Base-by-base conservation (phyloP, 2,797 vertebrate genomes). In the Epinephelus malabaricus region DNA sequence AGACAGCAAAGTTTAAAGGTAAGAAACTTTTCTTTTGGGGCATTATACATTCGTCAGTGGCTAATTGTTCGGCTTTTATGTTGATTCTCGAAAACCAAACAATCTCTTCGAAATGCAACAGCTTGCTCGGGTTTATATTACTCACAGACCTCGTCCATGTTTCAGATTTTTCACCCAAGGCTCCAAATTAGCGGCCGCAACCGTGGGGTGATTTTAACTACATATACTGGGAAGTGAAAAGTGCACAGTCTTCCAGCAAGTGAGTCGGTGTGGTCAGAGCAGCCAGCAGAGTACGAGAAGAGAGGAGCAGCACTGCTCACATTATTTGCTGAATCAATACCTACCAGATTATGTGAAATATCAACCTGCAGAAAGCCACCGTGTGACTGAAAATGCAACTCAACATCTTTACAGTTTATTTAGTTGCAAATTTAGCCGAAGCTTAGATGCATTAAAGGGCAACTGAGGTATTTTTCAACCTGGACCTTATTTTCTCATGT, bases 281-380 rank as follows among this genome's bases (percentile, higher is more conserved):
- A 63, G 72, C 76, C 76, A 47, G 70, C 58, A 54, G 75, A 71
- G 75, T 34, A 64, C 74, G 47, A 64, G 74, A 59, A 45, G 64
- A 64, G 73, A 64, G 77, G 76, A n/a, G 78, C 60, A 40, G 78
- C 70, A 21, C 66, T 11, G 73, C 76, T 81, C 56, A 47, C 73
- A 81, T 78, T 85, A 84, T 90, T 83, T 86, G 67, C 78, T 76
- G 81, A 84, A 92, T 92, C 89, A 86, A 91, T 93, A 86, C 30
- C 63, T 82, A 89, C 71, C 23, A 77, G 76, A 89, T 92, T 89
- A 89, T 71, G 67, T 79, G 83, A 88, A 87, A 91, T 84, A 88
- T 82, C 76, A 87, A 77, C 64, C 73, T 14, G 30, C 55, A 56
- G 46, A 76, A 74, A 79, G 70, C 56, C 23, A 46, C 49, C 15